Evolutionary conservation across 2,113 vertebrate genomes (phyloP).

Genomic region (Scomber japonicus): DNA sequence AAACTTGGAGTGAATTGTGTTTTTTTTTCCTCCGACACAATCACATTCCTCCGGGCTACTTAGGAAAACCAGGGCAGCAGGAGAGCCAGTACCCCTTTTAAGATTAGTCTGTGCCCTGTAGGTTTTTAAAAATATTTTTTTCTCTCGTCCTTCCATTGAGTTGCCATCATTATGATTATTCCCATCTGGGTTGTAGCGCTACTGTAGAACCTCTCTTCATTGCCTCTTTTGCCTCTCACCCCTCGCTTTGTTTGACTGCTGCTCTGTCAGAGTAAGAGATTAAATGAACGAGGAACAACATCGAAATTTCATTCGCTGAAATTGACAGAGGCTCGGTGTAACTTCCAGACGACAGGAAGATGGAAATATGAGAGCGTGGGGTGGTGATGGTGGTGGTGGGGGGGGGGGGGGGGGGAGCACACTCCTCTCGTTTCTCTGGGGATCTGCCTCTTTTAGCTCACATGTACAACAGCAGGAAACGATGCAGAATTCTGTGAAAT

Average conservation of each 20-base stretch:
- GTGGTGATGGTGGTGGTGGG: neutral
- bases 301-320: neutral
- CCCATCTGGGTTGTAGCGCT: conserved; percentile 1
- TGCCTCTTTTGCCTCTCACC: neutral
- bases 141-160: neutral
- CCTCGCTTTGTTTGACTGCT: neutral
- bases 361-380: conserved; percentile 36
- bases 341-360: conserved; percentile 35
- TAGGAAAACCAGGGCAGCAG: conserved; percentile 9
- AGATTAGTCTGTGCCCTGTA: conserved; percentile 13
- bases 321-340: neutral
- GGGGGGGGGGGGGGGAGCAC: neutral
- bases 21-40: conserved; percentile 46
- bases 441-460: conserved; percentile 52
- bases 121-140: neutral
- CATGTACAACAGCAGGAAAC: conserved; percentile 50
- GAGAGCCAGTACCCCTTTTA: conserved; percentile 42
- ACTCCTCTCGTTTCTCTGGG: conserved; percentile 43
- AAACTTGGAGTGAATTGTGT: conserved; percentile 44
- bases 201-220: neutral
- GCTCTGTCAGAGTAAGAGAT: neutral
- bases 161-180: conserved; percentile 13
- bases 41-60: conserved; percentile 49
- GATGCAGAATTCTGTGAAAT: conserved; percentile 34
- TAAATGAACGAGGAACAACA: conserved; percentile 1